Conservation (phyloP, 2,113 vertebrate species). For the Leucoraja erinaceus region DNA sequence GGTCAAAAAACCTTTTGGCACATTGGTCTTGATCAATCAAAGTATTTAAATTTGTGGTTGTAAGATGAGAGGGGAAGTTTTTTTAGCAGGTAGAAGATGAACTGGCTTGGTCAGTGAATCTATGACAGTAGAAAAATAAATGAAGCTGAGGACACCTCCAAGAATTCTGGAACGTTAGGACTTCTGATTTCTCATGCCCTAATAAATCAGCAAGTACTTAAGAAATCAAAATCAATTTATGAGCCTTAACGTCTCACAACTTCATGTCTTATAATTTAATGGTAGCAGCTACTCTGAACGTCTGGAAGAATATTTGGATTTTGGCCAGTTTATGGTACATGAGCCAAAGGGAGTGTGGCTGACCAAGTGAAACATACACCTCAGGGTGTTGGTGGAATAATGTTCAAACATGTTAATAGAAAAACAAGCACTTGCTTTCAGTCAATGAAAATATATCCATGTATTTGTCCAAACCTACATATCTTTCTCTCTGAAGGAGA, state of each 20-base stretch:
- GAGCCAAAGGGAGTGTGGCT: neutral
- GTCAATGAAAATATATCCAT: neutral
- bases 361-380: no score
- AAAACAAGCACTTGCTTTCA: neutral
- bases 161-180: neutral
- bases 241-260: neutral
- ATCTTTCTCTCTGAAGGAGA: no score
- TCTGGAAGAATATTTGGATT: neutral
- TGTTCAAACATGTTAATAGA: neutral
- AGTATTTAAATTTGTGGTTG: no score
- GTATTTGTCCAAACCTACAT: no score
- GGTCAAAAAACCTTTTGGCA: no score
- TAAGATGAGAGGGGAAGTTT: no score
- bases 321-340: neutral
- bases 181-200: neutral
- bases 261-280: neutral
- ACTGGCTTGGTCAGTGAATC: no score
- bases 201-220: no score
- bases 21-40: no score
- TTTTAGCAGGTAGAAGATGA: no score
- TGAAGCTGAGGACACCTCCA: neutral
- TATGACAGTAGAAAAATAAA: neutral
- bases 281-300: no score
- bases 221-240: neutral
- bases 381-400: no score